A percentile compares a stretch with the other conserved stretches of the same genome.
Conservation (phyloP, 2,797 vertebrate species). For the Loriculus beryllinus region DNA sequence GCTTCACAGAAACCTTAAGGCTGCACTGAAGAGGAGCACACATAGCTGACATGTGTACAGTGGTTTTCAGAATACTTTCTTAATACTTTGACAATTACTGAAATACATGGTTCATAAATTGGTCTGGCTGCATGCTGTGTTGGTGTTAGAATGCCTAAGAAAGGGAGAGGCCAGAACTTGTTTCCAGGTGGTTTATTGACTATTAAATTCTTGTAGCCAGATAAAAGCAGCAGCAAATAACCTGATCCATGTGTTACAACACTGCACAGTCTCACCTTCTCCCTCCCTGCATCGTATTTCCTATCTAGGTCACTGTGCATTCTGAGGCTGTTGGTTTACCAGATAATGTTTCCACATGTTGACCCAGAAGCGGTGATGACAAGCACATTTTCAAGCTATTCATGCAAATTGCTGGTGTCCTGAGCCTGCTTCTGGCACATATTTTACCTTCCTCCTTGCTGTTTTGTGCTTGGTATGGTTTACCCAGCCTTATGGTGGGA, state of each 20-base stretch:
- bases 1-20: neutral
- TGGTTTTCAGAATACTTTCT: constrained; percentile 17
- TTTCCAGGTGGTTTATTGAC: constrained; percentile 21
- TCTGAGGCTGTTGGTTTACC: neutral
- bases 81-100: neutral
- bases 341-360: constrained; percentile 22
- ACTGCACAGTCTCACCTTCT: neutral
- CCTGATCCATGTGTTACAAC: neutral
- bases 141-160: neutral
- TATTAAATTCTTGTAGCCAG: neutral
- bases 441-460: constrained; percentile 4
- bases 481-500: neutral
- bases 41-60: neutral
- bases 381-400: neutral
- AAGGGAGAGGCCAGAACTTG: constrained; percentile 3
- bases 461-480: neutral
- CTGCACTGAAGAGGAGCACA: neutral
- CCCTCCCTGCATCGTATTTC: constrained; percentile 2
- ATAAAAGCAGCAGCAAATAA: constrained; percentile 32
- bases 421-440: neutral
- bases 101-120: neutral
- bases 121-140: neutral
- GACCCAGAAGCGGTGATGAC: neutral
- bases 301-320: constrained; percentile 50
- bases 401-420: neutral